Evolutionary conservation across 2,888 invertebrate species (phyloP).

Genomic region (Caenorhabditis drosophilae): DNA sequence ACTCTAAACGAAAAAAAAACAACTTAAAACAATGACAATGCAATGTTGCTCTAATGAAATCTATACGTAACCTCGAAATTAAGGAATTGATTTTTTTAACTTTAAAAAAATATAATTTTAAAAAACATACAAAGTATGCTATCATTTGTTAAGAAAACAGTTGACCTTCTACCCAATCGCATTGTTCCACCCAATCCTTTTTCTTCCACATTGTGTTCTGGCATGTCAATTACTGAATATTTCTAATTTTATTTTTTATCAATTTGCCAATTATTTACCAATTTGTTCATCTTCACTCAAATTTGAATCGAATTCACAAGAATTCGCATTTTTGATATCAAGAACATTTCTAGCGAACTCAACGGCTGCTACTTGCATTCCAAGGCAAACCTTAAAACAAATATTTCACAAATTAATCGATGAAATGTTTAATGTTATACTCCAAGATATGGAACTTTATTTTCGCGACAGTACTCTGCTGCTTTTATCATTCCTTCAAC

Average conservation of each 20-base stretch:
- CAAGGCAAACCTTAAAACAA: constrained; percentile 90
- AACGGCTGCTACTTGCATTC: constrained; percentile 92
- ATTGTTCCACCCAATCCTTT: constrained; percentile 88
- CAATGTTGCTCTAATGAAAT: background rate
- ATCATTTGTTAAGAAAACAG: constrained; percentile 77
- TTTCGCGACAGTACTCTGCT: constrained; percentile 88
- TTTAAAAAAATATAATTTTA: background rate
- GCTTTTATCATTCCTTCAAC: constrained; percentile 94
- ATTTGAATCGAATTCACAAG: constrained; percentile 81
- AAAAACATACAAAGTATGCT: constrained; percentile 70
- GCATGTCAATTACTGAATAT: constrained; percentile 82
- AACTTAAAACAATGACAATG: background rate
- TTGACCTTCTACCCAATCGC: constrained; percentile 91
- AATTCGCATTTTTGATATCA: constrained; percentile 80
- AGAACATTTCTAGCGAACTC: constrained; percentile 89
- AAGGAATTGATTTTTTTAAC: background rate
- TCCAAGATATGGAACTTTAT: constrained; percentile 88
- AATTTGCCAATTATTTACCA: constrained; percentile 4
- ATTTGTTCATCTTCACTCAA: constrained; percentile 52
- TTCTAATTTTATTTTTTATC: background rate
- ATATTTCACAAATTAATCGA: constrained; percentile 49
- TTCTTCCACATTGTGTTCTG: constrained; percentile 90
- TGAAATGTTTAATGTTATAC: constrained; percentile 14
- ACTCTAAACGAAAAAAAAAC: background rate
- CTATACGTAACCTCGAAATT: too few relatives aligned